Conservation (phyloP, 2,888 invertebrate species). For the Schizaphis graminum region DNA sequence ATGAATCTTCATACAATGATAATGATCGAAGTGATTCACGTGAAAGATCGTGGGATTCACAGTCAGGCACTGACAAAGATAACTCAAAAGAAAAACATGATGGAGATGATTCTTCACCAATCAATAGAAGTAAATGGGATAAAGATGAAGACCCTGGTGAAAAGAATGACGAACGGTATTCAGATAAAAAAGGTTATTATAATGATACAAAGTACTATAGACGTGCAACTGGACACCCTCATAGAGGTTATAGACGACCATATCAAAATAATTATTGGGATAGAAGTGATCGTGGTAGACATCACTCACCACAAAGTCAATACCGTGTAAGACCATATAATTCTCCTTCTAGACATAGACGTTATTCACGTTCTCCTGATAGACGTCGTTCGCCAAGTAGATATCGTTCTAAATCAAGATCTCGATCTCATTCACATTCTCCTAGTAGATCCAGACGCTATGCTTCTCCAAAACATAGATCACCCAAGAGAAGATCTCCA, state of each 20-base stretch:
- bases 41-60: slow-evolving; percentile 51
- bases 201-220: slow-evolving; percentile 58
- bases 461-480: slow-evolving; percentile 47
- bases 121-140: slow-evolving; percentile 50
- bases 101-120: slow-evolving; percentile 38
- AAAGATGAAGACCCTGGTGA: slow-evolving; percentile 49
- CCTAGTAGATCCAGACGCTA: slow-evolving; percentile 43
- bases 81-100: slow-evolving; percentile 41
- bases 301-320: slow-evolving; percentile 55
- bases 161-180: slow-evolving; percentile 41
- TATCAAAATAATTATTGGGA: slow-evolving; percentile 63
- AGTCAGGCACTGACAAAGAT: slow-evolving; percentile 17
- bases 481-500: slow-evolving; percentile 49
- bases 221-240: slow-evolving; percentile 34
- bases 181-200: slow-evolving; percentile 53
- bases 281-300: slow-evolving; percentile 59
- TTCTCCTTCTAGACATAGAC: slow-evolving; percentile 51
- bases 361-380: slow-evolving; percentile 62
- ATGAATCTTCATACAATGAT: slow-evolving; percentile 52
- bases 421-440: slow-evolving; percentile 55
- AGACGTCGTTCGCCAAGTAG: slow-evolving; percentile 61
- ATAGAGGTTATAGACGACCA: slow-evolving; percentile 55
- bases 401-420: slow-evolving; percentile 50
- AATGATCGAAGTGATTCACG: slow-evolving; percentile 58
- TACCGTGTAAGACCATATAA: slow-evolving; percentile 59